Evolutionary conservation across 2,888 invertebrate genomes (phyloP), one percentile per base, ranked within the genome.

Genomic region (Acleris literana): DNA sequence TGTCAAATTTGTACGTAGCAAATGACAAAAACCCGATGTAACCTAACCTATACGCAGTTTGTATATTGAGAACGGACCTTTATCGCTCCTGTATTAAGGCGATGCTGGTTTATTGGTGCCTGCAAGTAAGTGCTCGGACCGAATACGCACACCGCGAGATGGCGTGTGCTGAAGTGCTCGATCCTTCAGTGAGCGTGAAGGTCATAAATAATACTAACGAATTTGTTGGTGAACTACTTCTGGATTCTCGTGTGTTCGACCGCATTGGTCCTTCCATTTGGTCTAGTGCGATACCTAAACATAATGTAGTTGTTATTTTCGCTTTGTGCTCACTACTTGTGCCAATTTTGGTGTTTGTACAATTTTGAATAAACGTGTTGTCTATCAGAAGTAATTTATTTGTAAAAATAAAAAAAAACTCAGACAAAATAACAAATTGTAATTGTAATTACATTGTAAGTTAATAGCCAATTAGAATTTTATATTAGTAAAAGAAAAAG

Each of bases 261-360:
- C 63, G 55, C 56, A 63, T 67, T 67, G 63, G 63, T 63, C 54
- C 63, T 49, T 58, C 68, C 71, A 73, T 68, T 70, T 69, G 66
- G 66, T 66, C 18, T 16, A 72, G 83, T 81, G 80, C 77, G 75
- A 70, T 76, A 55, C 44, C 52, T 62, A 60, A 65, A 51, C 20
- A 46, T 33, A 33, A n/a, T 6, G 16, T 54, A 18, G 18, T 39
- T 43, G 11, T 56, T 43, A 75, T 78, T 77, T 78, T 79, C 76
- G 75, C 69, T 79, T 74, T 68, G 86, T 86, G 87, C 82, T 81
- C 62, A 68, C 83, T 86, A 86, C 74, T 68, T 73, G 85, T 86
- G 85, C 85, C 84, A 85, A 85, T 85, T 79, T 75, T 75, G 74
- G 78, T 85, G 81, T 83, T 76, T 78, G 68, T 78, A 81, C 81